Evolutionary conservation across 2,888 invertebrate genomes (phyloP).

Genomic region (Elmis aenea): DNA sequence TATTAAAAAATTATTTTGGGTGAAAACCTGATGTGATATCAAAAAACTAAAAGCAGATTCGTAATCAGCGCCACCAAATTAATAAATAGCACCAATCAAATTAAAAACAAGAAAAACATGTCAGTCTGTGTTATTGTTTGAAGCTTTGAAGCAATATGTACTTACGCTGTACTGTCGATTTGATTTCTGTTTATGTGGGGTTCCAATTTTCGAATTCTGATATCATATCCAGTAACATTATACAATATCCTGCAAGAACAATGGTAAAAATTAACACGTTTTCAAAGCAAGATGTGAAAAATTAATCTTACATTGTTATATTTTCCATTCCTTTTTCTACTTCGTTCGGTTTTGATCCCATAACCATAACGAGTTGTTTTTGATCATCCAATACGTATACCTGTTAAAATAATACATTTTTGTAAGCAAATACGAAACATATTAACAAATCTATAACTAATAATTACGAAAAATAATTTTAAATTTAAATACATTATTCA

Average conservation of each 20-base stretch:
- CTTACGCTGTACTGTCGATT: constrained; percentile 65
- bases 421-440: no score
- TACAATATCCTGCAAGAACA: constrained; percentile 54
- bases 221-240: constrained; percentile 71
- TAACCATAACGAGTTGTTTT: constrained; percentile 73
- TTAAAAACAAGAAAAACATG: no score
- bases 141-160: constrained; percentile 22
- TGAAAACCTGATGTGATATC: no score
- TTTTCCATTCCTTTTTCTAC: constrained; percentile 67
- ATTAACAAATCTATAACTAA: no score
- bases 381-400: constrained; percentile 78
- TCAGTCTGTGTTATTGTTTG: not conserved
- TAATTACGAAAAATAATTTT: no score
- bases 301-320: constrained; percentile 56
- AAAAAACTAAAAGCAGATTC: no score
- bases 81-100: no score
- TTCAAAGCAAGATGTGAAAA: constrained; percentile 1
- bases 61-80: no score
- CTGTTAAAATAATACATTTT: constrained; percentile 41
- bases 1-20: no score
- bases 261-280: constrained; percentile 6
- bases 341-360: constrained; percentile 70
- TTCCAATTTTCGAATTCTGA: constrained; percentile 71
- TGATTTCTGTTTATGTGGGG: constrained; percentile 64
- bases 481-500: no score